Evolutionary conservation across 2,113 vertebrate genomes (phyloP), one percentile per base, ranked within the genome.

Genomic region (Henicopernis longicauda): DNA sequence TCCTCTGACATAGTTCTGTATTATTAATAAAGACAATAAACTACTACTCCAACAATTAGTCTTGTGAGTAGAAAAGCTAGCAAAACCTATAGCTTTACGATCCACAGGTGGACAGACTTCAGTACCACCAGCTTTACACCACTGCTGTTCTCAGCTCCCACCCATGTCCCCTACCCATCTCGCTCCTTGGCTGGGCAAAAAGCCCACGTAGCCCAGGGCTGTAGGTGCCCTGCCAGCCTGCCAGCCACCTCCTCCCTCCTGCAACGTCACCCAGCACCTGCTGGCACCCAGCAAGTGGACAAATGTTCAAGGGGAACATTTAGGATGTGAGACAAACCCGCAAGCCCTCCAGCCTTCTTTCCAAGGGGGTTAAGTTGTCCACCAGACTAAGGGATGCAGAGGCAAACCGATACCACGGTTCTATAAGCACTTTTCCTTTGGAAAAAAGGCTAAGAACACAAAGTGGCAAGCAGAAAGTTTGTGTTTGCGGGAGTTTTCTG

Each of bases 121-220:
- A 57, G 44, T 10, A 45, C 11, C 17, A 42, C 10, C 21, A 62
- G 7, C 17, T 88, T 79, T 59, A 47, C 25, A 50, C 6, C 17
- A 12, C 80, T 49, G 69, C 36, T 72, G 11, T 13, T 57, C 34
- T 52, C 50, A 49, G 26, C 14, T 32, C 8, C 22, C 8, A 40
- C 21, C 23, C 23, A 14, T 1, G 18, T 13, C 2, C 27, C 22
- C 10, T 16, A 1, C 11, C 21, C 55, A 10, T n/a, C n/a, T 79
- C 2, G 0, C 4, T 32, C 36, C 27, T 36, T 32, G 52, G 10
- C 22, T 69, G 32, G 36, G 10, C 31, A 66, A 45, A 74, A 77
- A 78, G 13, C 8, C 11, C 54, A 25, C 1, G 1, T 0, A 44
- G 31, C 10, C 29, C 36, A 31, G 25, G 59, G 16, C 5, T 1